Evolutionary conservation across 1,140 invertebrate species (phyloP).

Genomic region (Pentalonia nigronervosa): DNA sequence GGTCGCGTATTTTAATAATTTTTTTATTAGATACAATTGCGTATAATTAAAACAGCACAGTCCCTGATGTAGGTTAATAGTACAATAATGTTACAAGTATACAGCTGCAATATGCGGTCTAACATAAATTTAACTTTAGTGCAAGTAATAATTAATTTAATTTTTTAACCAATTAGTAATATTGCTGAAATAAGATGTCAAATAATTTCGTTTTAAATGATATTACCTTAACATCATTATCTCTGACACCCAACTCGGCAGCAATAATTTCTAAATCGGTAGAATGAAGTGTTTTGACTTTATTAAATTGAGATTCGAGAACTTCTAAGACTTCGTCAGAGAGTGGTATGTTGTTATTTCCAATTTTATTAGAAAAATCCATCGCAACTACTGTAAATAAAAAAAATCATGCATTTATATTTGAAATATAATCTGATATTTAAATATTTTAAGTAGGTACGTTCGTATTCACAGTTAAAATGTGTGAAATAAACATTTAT

Average conservation of each 20-base stretch:
- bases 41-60: neutral
- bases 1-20: neutral
- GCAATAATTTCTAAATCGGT: slow-evolving; percentile 67
- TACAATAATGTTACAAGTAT: neutral
- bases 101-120: neutral
- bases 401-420: neutral
- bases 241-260: slow-evolving; percentile 67
- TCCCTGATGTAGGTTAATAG: neutral
- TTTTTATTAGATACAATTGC: slow-evolving; percentile 9
- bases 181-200: neutral
- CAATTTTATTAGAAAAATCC: slow-evolving; percentile 10
- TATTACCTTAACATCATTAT: slow-evolving; percentile 66
- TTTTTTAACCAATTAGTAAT: too few species aligned
- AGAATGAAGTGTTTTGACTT: slow-evolving; percentile 66
- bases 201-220: neutral
- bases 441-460: neutral
- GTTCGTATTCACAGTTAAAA: neutral
- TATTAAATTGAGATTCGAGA: slow-evolving; percentile 67
- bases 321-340: slow-evolving; percentile 66
- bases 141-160: neutral
- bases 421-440: neutral
- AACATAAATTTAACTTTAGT: neutral
- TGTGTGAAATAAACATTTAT: neutral
- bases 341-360: slow-evolving; percentile 58
- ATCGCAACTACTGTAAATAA: neutral